These are phyloP conservation scores for Chanos chanos DNA, from an alignment of 2,797 vertebrate species.

Conservation along the genomic window DNA sequence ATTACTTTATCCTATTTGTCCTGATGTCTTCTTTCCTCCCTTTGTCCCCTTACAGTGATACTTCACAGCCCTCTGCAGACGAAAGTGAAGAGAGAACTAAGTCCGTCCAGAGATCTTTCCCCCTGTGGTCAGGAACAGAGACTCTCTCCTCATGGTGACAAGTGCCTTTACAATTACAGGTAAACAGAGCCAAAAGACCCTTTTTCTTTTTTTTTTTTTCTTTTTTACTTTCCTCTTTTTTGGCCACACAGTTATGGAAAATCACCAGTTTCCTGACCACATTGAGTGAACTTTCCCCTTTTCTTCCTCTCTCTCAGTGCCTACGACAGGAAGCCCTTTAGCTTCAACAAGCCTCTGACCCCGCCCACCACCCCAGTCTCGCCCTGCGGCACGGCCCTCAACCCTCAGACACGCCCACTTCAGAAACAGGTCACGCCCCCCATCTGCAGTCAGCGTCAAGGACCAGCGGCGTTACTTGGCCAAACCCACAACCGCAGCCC, in stretches of 20 bases:
- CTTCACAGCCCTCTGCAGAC: slow-evolving; percentile 80
- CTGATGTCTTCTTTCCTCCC: slow-evolving; percentile 61
- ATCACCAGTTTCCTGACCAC: too few relatives aligned
- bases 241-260: too few relatives aligned
- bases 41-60: slow-evolving; percentile 71
- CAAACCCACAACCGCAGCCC: slow-evolving; percentile 43
- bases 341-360: slow-evolving; percentile 81
- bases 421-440: slow-evolving; percentile 58
- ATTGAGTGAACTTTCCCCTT: slow-evolving; percentile 6
- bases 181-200: slow-evolving; percentile 42
- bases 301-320: slow-evolving; percentile 69
- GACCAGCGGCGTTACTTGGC: slow-evolving; percentile 33
- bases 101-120: slow-evolving; percentile 78
- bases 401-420: slow-evolving; percentile 64
- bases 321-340: slow-evolving; percentile 83
- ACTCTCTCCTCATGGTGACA: slow-evolving; percentile 79
- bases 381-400: slow-evolving; percentile 59
- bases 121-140: slow-evolving; percentile 83
- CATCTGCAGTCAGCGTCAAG: slow-evolving; percentile 39
- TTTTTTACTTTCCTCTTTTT: neutral
- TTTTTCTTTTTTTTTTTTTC: neutral
- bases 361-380: slow-evolving; percentile 73
- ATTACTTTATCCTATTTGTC: slow-evolving; percentile 37
- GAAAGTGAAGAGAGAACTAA: slow-evolving; percentile 88
- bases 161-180: slow-evolving; percentile 96